A percentile compares a stretch with the other conserved stretches of the same genome.
phyloP scores from a whole-genome alignment of 2,113 vertebrate genomes.

The Clarias batrachus region DNA sequence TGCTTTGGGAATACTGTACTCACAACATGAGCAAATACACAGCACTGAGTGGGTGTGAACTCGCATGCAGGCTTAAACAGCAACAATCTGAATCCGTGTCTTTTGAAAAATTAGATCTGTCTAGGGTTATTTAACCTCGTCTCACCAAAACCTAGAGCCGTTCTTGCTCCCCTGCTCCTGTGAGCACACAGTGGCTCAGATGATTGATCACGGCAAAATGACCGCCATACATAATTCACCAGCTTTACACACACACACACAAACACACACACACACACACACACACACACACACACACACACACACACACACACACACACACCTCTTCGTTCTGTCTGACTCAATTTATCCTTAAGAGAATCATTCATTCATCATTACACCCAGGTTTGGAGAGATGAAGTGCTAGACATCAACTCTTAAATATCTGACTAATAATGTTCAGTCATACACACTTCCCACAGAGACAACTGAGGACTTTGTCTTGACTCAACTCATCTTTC shows the following conservation, averaged over 20 bases:
- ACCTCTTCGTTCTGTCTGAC: slow-evolving; percentile 5
- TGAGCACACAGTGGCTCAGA: slow-evolving; percentile 5
- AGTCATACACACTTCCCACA: neutral
- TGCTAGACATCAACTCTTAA: slow-evolving; percentile 5
- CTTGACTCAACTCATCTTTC: neutral
- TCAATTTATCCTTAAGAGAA: slow-evolving; percentile 17
- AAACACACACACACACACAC: neutral
- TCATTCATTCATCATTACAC: slow-evolving; percentile 23
- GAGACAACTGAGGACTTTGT: neutral
- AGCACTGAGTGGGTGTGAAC: neutral
- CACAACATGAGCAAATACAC: slow-evolving; percentile 7
- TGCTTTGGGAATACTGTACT: slow-evolving; percentile 59
- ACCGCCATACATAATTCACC: slow-evolving; percentile 39
- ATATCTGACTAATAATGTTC: slow-evolving; percentile 1
- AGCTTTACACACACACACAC: slow-evolving; percentile 16
- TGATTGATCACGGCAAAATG: slow-evolving; percentile 9
- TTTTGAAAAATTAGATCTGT: neutral
- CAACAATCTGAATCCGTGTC: neutral
- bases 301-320: slow-evolving; percentile 6
- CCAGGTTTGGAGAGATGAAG: neutral
- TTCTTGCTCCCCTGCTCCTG: too few relatives aligned
- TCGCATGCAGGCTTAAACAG: neutral
- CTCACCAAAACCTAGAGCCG: neutral
- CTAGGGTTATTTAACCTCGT: neutral
- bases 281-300: too few relatives aligned